A percentile compares a stretch with the other conserved stretches of the same genome.
Conservation (phyloP, 2,113 vertebrate species). For the Chaetorhynchus papuensis region DNA sequence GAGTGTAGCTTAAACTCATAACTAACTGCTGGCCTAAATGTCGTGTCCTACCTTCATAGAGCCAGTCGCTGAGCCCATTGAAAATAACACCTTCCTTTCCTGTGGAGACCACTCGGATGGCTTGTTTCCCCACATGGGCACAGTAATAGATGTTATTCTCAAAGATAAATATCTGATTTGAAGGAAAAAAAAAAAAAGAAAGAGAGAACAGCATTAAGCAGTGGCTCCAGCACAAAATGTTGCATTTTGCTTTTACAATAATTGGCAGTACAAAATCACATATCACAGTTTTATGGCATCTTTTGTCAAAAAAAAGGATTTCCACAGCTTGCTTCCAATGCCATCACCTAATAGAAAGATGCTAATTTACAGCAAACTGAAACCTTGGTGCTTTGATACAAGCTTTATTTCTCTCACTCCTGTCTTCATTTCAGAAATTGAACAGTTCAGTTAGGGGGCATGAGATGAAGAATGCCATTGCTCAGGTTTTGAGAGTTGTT, state of each 20-base stretch:
- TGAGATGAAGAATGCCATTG: not conserved
- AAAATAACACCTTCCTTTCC: slow-evolving; percentile 94
- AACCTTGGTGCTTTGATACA: not conserved
- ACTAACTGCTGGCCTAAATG: not conserved
- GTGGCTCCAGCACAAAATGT: not conserved
- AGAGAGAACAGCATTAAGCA: slow-evolving; percentile 25
- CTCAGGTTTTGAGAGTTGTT: not conserved
- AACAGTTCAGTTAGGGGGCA: not conserved
- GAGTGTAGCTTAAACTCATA: not conserved
- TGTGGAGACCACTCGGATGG: slow-evolving; percentile 92
- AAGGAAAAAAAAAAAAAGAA: slow-evolving; percentile 24
- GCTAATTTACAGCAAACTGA: slow-evolving; percentile 17
- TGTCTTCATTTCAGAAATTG: not conserved
- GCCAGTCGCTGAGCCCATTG: slow-evolving; percentile 96
- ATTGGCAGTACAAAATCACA: not conserved
- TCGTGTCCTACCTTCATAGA: slow-evolving; percentile 88
- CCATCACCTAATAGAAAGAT: not conserved
- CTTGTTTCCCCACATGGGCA: slow-evolving; percentile 88
- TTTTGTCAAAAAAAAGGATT: slow-evolving; percentile 2
- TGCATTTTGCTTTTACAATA: slow-evolving; percentile 1
- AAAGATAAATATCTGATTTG: slow-evolving; percentile 91
- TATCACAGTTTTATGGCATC: not conserved
- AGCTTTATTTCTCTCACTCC: not conserved
- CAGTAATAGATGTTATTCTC: slow-evolving; percentile 99
- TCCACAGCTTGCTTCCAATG: not conserved